These are phyloP conservation scores for Silurus asotus DNA, from an alignment of 2,113 vertebrate genomes.

Conservation along the genomic window DNA sequence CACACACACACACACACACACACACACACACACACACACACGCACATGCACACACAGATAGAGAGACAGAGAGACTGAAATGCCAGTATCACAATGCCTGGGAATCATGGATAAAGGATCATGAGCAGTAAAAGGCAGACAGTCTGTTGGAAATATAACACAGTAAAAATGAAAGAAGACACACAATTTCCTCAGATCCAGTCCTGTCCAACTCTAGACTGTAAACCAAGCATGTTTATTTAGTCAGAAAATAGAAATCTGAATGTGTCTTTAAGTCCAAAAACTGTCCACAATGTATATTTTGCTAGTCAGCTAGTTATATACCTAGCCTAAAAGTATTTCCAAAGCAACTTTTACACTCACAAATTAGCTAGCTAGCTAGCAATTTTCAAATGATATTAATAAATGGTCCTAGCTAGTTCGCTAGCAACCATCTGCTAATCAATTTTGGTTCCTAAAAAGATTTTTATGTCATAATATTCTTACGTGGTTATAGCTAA, in stretches of 20 bases:
- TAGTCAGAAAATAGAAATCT: neutral
- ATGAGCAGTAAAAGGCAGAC: neutral
- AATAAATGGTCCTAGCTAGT: neutral
- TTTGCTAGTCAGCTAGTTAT: neutral
- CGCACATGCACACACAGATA: neutral
- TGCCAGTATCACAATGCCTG: neutral
- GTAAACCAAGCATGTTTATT: neutral
- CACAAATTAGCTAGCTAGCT: neutral
- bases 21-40: neutral
- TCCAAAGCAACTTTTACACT: neutral
- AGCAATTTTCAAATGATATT: neutral
- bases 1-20: neutral
- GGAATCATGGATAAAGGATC: neutral
- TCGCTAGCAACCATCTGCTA: neutral
- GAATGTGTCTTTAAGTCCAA: neutral
- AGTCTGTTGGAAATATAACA: neutral
- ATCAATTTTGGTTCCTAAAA: neutral
- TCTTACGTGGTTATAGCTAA: neutral
- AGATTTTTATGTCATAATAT: neutral
- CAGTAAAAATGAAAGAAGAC: conserved; percentile 10
- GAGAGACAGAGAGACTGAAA: neutral
- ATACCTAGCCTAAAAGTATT: neutral
- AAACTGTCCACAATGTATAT: neutral
- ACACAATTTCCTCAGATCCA: neutral
- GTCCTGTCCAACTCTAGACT: neutral